Evolutionary conservation across 2,113 vertebrate genomes (phyloP), one percentile per base, ranked within the genome.

Genomic region (Condylura cristata): DNA sequence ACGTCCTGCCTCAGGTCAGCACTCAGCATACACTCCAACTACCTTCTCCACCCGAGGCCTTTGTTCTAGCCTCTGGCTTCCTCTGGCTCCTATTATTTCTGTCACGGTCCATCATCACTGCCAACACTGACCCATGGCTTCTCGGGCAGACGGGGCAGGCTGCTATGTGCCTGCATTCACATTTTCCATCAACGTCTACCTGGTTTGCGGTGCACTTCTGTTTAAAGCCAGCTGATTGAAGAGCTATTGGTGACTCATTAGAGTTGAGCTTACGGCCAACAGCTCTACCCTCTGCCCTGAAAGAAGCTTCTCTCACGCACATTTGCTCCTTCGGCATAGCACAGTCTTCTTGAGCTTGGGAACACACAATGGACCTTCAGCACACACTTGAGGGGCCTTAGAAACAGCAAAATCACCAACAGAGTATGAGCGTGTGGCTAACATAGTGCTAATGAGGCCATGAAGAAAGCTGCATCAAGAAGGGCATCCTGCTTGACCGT

Each of bases 321-420:
- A 0, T 68, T 58, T 56, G 46, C 78, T 61, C 41, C 0, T 0
- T 20, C 8, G 44, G 46, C 1, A 3, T 0, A 16, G 60, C 8
- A 3, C 22, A 58, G n/a, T n/a, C 0, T 1, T 34, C 32, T 5
- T 6, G 26, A 1, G 2, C 34, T 16, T 18, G n/a, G 34, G 26
- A 61, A n/a, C 39, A n/a, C 9, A 28, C 22, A 76, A 86, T 3
- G 61, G 34, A 34, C 22, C 7, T 28, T 44, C 0, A 16, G 12
- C 28, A 8, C 30, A 65, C 3, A 0, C 63, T 32, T 66, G 18
- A 24, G 22, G 34, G 11, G 8, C 6, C 28, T n/a, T 24, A 9
- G 12, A n/a, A 86, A 71, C 3, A 86, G 53, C 37, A 89, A 81
- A 41, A 20, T n/a, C 44, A 61, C 34, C 41, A 48, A 61, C 28